These are phyloP conservation scores for Drosophila austrosaltans DNA, from an alignment of 2,888 invertebrate genomes.

Conservation along the genomic window DNA sequence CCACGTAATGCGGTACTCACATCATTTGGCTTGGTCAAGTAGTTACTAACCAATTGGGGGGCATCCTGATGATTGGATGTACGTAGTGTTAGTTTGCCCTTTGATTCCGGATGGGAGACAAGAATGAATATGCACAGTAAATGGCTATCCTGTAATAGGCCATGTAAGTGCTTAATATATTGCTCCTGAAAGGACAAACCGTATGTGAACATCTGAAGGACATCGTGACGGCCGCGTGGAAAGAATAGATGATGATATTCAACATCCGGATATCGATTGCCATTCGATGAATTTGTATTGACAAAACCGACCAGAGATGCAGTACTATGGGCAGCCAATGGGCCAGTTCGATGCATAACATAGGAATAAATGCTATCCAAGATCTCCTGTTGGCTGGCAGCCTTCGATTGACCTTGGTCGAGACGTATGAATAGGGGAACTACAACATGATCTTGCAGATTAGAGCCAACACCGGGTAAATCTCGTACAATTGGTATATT, in stretches of 20 bases:
- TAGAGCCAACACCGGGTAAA: constrained; percentile 86
- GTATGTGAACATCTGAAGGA: constrained; percentile 31
- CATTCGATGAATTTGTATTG: constrained; percentile 84
- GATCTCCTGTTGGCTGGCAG: constrained; percentile 65
- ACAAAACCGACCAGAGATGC: constrained; percentile 85
- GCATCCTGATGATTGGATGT: constrained; percentile 85
- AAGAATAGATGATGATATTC: constrained; percentile 84
- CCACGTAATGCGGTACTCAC: constrained; percentile 84
- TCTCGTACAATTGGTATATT: constrained; percentile 63
- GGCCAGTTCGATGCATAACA: constrained; percentile 84
- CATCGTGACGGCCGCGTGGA: constrained; percentile 49
- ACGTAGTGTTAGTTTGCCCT: constrained; percentile 85
- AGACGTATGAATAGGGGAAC: constrained; percentile 83
- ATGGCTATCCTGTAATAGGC: constrained; percentile 50
- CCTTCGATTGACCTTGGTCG: constrained; percentile 69
- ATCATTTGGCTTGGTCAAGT: constrained; percentile 86
- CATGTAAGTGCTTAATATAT: constrained; percentile 37
- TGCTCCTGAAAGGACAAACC: constrained; percentile 47
- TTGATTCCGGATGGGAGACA: constrained; percentile 84
- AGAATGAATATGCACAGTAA: constrained; percentile 83
- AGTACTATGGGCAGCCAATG: constrained; percentile 82
- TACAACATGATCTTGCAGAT: constrained; percentile 91
- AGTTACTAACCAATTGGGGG: constrained; percentile 87
- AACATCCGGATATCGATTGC: constrained; percentile 86
- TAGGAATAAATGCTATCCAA: constrained; percentile 83